Evolutionary conservation across 1,140 invertebrate species (phyloP).

Genomic region (Philotrypesis tridentata): DNA sequence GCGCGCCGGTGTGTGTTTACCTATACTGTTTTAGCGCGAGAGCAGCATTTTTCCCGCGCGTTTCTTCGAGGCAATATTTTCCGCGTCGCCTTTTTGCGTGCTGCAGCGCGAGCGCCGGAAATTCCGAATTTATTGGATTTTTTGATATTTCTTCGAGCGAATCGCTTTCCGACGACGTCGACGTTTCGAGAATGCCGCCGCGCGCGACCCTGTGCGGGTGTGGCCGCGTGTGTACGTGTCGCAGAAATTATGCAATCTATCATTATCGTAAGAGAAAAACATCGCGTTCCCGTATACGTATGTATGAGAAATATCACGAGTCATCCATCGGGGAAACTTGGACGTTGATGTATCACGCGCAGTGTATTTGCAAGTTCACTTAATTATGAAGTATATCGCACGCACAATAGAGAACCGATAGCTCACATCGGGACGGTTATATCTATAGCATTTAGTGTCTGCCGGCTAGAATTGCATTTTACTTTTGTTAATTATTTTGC

Average conservation of each 20-base stretch:
- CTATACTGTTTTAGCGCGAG: not conserved
- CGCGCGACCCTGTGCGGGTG: too few relatives aligned
- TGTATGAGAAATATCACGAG: not conserved
- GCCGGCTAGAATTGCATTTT: too few relatives aligned
- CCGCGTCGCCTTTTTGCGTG: not conserved
- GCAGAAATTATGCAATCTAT: too few relatives aligned
- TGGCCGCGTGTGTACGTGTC: too few relatives aligned
- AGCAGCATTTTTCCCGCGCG: too few relatives aligned
- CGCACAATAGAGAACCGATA: not conserved
- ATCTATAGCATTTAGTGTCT: not conserved
- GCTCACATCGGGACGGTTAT: not conserved
- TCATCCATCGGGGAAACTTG: not conserved
- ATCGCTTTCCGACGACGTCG: too few relatives aligned
- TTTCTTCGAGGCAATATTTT: not conserved
- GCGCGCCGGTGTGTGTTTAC: not conserved
- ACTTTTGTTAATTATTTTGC: too few relatives aligned
- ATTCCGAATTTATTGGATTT: not conserved
- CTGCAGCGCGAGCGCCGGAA: too few relatives aligned
- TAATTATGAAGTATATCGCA: slow-evolving; percentile 14
- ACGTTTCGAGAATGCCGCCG: too few relatives aligned
- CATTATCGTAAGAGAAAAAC: too few relatives aligned
- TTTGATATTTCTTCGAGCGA: not conserved
- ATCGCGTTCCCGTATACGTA: too few relatives aligned
- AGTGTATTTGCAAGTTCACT: not conserved
- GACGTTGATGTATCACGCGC: not conserved